Conservation (phyloP, 2,113 vertebrate genomes). For the Chaetura pelagica region DNA sequence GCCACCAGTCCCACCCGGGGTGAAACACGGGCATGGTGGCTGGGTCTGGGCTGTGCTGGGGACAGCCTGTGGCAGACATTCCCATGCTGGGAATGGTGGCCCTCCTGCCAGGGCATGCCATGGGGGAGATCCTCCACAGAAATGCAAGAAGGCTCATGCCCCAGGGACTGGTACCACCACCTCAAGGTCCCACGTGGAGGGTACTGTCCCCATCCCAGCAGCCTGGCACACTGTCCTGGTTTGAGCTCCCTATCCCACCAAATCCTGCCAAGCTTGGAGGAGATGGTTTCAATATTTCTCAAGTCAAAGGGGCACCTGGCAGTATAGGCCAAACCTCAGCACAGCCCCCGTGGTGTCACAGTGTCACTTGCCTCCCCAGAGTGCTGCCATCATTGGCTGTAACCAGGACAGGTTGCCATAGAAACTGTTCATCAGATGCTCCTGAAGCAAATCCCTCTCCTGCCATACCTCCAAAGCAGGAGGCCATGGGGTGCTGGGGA, state of each 20-base stretch:
- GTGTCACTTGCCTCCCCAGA: neutral
- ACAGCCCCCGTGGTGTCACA: neutral
- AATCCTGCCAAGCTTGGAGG: neutral
- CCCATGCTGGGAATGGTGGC: too few species aligned
- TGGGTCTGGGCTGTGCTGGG: neutral
- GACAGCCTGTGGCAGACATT: too few species aligned
- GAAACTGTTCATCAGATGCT: neutral
- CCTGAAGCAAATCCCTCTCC: neutral
- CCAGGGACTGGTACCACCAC: fast-evolving
- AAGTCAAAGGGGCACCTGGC: fast-evolving
- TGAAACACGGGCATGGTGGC: too few species aligned
- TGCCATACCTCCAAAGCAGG: neutral
- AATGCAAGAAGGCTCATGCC: fast-evolving
- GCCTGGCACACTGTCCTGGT: neutral
- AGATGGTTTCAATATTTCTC: neutral
- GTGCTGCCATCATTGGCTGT: fast-evolving
- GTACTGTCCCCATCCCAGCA: neutral
- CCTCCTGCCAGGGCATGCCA: neutral
- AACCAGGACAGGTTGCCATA: neutral
- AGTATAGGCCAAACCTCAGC: neutral
- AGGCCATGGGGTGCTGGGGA: fast-evolving
- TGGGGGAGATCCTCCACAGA: fast-evolving
- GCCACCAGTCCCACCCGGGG: fast-evolving
- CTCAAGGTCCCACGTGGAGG: fast-evolving
- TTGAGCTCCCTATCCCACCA: neutral